Conservation (phyloP, 2,888 invertebrate species). For the Callyntrura sp. region DNA sequence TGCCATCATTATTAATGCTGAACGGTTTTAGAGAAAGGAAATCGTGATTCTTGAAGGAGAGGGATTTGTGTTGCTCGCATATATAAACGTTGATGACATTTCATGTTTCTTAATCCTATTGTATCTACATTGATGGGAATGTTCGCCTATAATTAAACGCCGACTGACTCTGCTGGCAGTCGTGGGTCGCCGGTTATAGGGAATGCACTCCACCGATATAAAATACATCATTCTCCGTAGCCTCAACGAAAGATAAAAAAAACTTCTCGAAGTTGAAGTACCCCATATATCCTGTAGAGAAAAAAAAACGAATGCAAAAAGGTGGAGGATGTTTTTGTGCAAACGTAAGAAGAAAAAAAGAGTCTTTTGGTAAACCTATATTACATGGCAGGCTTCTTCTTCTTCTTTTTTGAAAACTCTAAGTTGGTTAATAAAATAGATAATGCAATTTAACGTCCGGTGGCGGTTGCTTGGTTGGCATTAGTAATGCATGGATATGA, state of each 20-base stretch:
- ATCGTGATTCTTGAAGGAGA: slow-evolving; percentile 56
- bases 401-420: not conserved
- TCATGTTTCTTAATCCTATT: not conserved
- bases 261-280: slow-evolving; percentile 21
- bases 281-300: slow-evolving; percentile 15
- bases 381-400: not conserved
- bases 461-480: not conserved
- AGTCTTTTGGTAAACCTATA: not conserved
- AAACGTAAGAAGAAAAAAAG: slow-evolving; percentile 12
- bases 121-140: slow-evolving; percentile 14
- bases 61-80: slow-evolving; percentile 18
- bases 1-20: slow-evolving; percentile 30
- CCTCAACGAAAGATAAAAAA: not conserved
- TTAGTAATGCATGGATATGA: not conserved
- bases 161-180: too few species aligned
- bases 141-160: not conserved
- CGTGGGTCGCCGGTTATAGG: too few species aligned
- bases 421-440: not conserved
- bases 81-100: not conserved
- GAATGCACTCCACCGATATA: not conserved
- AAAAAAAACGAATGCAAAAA: slow-evolving; percentile 20
- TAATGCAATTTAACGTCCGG: not conserved
- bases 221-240: not conserved
- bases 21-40: slow-evolving; percentile 53
- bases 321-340: slow-evolving; percentile 19